Evolutionary conservation across 2,797 vertebrate genomes (phyloP), one percentile per base, ranked within the genome.

Genomic region (Tenualosa thibaudeaui): DNA sequence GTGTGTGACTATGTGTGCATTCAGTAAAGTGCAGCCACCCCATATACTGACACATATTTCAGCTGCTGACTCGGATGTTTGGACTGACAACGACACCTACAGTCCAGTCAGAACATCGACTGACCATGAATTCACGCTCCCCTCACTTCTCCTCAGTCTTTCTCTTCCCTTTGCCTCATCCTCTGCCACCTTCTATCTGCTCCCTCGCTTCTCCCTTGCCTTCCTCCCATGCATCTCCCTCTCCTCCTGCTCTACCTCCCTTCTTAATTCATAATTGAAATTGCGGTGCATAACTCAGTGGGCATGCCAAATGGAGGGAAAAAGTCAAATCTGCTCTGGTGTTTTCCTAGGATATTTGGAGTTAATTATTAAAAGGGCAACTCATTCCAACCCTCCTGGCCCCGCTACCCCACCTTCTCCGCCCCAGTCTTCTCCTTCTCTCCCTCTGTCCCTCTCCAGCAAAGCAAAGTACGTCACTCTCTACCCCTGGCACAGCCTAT

Each of bases 61-160:
- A 75, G 68, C 40, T 37, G 5, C 71, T 78, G 71, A 40, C 71
- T 78, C 71, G 19, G 31, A 85, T 85, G 81, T 85, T 40, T 85
- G 82, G 86, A 84, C 84, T 75, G 71, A 85, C 75, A 10, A 83
- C 82, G 86, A 87, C 84, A 85, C 82, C 84, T 87, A 87, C 82
- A 85, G 86, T 83, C 71, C 82, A 85, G 86, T 85, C 82, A 68
- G 53, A 85, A 75, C 5, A 9, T 54, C 78, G 10, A 54, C 46
- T 17, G n/a, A 81, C 81, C 37, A 13, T 51, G 54, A 81, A 17
- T 13, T 71, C 31, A 75, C 17, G 68, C 68, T 43, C 5, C 19
- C 22, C 17, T 37, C 54, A 19, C 68, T 26, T 24, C 31, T 46
- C 24, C 51, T 84, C 43, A 5, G 49, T 60, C 53, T 81, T 65